These are phyloP conservation scores for Spizella passerina DNA, from an alignment of 2,797 vertebrate genomes.

Conservation along the genomic window DNA sequence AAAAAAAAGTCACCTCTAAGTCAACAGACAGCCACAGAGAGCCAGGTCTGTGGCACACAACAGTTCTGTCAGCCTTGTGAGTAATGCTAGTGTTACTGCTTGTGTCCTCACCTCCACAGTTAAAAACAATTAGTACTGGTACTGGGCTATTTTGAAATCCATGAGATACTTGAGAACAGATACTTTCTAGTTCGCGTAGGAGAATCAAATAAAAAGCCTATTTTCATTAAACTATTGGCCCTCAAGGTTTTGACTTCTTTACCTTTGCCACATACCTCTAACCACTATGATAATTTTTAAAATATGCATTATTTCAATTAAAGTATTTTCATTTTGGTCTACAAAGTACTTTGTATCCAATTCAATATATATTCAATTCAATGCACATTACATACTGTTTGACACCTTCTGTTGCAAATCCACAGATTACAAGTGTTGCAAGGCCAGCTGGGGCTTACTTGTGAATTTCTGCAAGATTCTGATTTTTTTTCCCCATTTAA, in stretches of 20 bases:
- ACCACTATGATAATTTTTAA: neutral
- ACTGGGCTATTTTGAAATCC: neutral
- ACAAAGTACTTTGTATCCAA: neutral
- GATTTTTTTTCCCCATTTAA: neutral
- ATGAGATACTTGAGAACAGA: neutral
- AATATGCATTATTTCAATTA: neutral
- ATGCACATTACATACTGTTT: neutral
- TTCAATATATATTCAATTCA: neutral
- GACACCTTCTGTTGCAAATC: conserved; percentile 48
- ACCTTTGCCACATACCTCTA: neutral
- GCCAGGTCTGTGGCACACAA: neutral
- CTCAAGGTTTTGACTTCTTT: neutral
- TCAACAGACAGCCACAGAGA: neutral
- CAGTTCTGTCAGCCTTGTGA: neutral
- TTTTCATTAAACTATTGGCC: neutral
- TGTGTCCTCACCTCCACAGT: neutral
- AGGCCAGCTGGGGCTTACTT: conserved; percentile 5
- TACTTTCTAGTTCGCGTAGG: neutral
- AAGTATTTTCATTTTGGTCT: neutral
- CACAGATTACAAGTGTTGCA: conserved; percentile 1
- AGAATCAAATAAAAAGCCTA: neutral
- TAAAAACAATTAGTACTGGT: neutral
- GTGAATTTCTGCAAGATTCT: conserved; percentile 4
- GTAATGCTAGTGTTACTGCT: too few relatives aligned
- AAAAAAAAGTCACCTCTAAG: neutral